Evolutionary conservation across 2,113 vertebrate genomes (phyloP).

Genomic region (Pelusios castaneus): DNA sequence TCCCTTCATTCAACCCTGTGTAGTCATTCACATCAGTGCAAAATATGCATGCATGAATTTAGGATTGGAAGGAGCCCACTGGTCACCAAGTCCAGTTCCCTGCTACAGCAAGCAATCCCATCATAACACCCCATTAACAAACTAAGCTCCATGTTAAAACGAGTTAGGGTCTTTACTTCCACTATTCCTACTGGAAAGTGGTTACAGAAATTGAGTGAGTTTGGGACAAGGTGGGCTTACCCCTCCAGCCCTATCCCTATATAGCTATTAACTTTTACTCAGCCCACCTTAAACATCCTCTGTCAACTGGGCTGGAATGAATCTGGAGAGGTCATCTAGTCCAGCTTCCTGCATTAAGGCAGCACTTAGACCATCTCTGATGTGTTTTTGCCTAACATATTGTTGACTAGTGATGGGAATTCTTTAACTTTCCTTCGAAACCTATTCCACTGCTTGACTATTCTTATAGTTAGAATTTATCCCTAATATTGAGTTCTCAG

Average conservation of each 20-base stretch:
- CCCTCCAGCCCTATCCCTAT: not conserved
- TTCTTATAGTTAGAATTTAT: too few relatives aligned
- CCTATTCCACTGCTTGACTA: too few relatives aligned
- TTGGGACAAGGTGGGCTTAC: not conserved
- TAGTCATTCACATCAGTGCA: not conserved
- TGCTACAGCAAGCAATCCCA: not conserved
- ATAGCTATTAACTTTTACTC: not conserved
- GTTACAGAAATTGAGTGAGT: not conserved
- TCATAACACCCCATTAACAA: not conserved
- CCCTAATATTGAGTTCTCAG: too few relatives aligned
- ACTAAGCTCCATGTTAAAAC: not conserved
- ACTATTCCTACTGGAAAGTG: not conserved
- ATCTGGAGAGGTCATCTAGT: too few relatives aligned
- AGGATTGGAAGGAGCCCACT: not conserved
- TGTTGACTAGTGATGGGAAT: too few relatives aligned
- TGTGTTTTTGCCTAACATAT: too few relatives aligned
- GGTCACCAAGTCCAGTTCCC: not conserved
- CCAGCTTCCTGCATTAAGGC: not conserved
- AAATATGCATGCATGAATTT: not conserved
- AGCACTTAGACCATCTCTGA: not conserved
- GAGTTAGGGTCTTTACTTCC: not conserved
- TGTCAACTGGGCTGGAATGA: not conserved
- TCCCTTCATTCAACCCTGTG: not conserved
- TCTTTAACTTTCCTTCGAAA: too few relatives aligned
- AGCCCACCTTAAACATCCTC: not conserved